Evolutionary conservation across 2,888 invertebrate genomes (phyloP).

Genomic region (Lithophane leautieri): DNA sequence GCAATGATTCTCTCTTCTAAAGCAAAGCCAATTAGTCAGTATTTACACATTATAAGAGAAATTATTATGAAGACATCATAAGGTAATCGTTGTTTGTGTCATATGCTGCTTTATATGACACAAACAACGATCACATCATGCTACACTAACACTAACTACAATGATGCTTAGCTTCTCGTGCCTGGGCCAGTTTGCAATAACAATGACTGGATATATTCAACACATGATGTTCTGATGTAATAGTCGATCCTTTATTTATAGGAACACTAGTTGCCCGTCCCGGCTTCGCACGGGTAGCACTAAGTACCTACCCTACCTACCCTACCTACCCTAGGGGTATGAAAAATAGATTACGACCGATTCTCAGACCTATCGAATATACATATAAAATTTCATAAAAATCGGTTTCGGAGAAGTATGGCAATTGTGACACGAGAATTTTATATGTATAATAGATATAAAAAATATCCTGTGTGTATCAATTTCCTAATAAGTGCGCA

Average conservation of each 20-base stretch:
- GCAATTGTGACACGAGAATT: no score
- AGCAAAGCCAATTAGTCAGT: background rate
- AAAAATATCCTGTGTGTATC: no score
- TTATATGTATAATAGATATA: no score
- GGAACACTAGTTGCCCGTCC: no score
- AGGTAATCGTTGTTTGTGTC: conserved; percentile 46
- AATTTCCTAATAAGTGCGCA: no score
- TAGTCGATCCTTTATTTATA: background rate
- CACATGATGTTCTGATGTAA: background rate
- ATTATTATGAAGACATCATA: conserved; percentile 16
- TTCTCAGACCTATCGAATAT: no score
- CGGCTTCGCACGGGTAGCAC: no score
- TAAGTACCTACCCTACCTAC: no score
- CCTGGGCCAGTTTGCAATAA: conserved; percentile 42
- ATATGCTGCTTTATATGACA: conserved; percentile 12
- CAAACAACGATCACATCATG: conserved; percentile 26
- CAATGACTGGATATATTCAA: conserved; percentile 28
- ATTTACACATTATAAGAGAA: conserved; percentile 6
- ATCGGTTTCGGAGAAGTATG: no score
- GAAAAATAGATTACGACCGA: no score
- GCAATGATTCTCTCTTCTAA: background rate
- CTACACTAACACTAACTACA: conserved; percentile 16
- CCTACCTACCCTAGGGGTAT: no score
- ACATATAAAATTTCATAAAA: no score
- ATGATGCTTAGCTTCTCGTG: conserved; percentile 35